phyloP scores from a whole-genome alignment of 1,140 invertebrate species.

The Temnothorax nylanderi region DNA sequence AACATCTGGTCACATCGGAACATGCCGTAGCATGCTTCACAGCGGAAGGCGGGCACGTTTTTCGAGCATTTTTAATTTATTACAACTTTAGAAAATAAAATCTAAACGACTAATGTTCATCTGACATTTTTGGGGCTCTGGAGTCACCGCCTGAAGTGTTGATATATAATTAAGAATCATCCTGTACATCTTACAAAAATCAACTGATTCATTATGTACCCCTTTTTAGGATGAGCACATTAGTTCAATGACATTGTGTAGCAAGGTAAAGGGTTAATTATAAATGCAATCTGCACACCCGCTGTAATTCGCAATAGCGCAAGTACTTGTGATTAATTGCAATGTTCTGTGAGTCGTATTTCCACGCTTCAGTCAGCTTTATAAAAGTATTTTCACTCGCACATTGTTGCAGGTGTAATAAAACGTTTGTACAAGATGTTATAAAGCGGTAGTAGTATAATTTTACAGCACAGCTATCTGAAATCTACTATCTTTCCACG shows the following conservation, averaged over 20 bases:
- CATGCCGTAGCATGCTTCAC: constrained; percentile 4
- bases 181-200: constrained; percentile 31
- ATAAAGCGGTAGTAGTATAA: constrained; percentile 51
- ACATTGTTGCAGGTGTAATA: constrained; percentile 34
- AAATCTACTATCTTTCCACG: constrained; percentile 21
- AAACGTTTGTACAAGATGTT: constrained; percentile 24
- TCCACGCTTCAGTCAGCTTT: constrained; percentile 69
- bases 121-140: constrained; percentile 49
- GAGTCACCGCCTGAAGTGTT: constrained; percentile 13
- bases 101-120: background rate
- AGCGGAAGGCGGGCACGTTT: background rate
- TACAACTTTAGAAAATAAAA: background rate
- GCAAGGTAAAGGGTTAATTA: constrained; percentile 80
- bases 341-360: constrained; percentile 51
- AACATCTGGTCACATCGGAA: background rate
- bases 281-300: constrained; percentile 70
- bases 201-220: constrained; percentile 76
- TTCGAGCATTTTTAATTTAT: constrained; percentile 10
- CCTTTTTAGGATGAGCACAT: constrained; percentile 83
- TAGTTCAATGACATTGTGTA: constrained; percentile 84
- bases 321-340: constrained; percentile 47
- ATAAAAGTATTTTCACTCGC: constrained; percentile 50
- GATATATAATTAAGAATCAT: constrained; percentile 17
- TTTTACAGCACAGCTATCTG: constrained; percentile 55
- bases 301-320: constrained; percentile 57